A percentile compares a stretch with the other conserved stretches of the same genome.
These are phyloP conservation scores for Chydorus sphaericus DNA, from an alignment of 2,888 invertebrate species.

Conservation along the genomic window DNA sequence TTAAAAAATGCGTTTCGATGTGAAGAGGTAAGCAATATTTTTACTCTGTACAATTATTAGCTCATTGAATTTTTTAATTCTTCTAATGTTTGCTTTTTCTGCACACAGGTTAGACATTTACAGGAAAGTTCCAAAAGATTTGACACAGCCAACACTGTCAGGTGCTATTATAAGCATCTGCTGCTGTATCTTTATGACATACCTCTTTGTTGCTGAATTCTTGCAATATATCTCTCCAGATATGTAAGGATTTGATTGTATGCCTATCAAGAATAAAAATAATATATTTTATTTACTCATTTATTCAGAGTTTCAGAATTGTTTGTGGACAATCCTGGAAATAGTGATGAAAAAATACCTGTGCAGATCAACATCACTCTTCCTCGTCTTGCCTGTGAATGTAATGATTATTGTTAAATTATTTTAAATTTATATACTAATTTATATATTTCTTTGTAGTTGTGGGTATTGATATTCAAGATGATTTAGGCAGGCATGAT, in stretches of 20 bases:
- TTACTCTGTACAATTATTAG: too few species aligned
- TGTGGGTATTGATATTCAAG: constrained; percentile 41
- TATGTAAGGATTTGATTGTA: constrained; percentile 29
- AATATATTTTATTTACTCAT: too few species aligned
- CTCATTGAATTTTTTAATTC: too few species aligned
- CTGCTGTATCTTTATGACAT: constrained; percentile 34
- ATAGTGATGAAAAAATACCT: constrained; percentile 33
- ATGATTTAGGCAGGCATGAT: constrained; percentile 42
- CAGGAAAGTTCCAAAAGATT: constrained; percentile 42
- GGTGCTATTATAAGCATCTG: constrained; percentile 37
- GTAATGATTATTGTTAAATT: constrained; percentile 27
- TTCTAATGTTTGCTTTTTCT: constrained; percentile 13
- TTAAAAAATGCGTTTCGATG: background rate
- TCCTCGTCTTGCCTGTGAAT: constrained; percentile 34
- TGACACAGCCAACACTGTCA: constrained; percentile 40
- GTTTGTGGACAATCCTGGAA: constrained; percentile 38
- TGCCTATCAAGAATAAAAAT: background rate
- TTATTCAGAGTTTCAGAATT: constrained; percentile 36
- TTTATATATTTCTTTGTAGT: constrained; percentile 24
- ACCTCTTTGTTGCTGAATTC: constrained; percentile 36
- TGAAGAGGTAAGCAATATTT: background rate
- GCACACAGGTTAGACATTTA: constrained; percentile 39
- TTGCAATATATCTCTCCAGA: constrained; percentile 32
- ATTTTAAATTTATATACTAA: background rate
- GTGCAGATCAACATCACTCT: constrained; percentile 37